Percentiles rank a stretch among this genome's conserved stretches.
Conservation (phyloP, 2,797 vertebrate species). For the Jordanella pulchra region DNA sequence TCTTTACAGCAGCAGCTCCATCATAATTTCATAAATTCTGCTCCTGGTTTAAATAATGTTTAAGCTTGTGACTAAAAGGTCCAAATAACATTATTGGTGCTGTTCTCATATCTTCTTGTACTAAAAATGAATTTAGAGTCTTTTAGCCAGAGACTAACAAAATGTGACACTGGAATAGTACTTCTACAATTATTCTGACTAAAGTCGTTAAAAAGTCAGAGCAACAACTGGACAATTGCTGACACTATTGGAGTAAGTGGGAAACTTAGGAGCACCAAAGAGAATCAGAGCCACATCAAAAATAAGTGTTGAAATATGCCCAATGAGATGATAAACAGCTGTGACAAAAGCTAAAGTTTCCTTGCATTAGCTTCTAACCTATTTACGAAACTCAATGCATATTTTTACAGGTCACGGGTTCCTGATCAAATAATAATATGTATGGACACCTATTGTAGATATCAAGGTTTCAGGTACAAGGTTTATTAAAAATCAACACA, state of each 20-base stretch:
- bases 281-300: conserved; percentile 43
- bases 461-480: no score
- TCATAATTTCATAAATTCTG: not conserved
- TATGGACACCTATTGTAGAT: no score
- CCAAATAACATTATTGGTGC: not conserved
- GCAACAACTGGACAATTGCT: conserved; percentile 8
- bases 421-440: conserved; percentile 38
- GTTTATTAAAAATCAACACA: no score
- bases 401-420: conserved; percentile 35
- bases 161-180: conserved; percentile 65
- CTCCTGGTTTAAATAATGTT: not conserved
- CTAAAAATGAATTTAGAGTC: conserved; percentile 66
- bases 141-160: conserved; percentile 62
- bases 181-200: conserved; percentile 65
- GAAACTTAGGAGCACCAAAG: conserved; percentile 41
- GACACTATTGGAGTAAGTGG: conserved; percentile 51
- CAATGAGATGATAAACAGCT: conserved; percentile 59
- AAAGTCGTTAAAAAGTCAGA: conserved; percentile 67
- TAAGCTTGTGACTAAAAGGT: no score
- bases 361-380: conserved; percentile 27
- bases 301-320: conserved; percentile 43
- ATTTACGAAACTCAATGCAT: conserved; percentile 4
- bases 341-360: conserved; percentile 25
- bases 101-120: conserved; percentile 18
- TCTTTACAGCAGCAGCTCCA: not conserved